A percentile compares a stretch with the other conserved stretches of the same genome.
Conservation (phyloP, 1,140 invertebrate genomes). For the Caligus rogercresseyi region DNA sequence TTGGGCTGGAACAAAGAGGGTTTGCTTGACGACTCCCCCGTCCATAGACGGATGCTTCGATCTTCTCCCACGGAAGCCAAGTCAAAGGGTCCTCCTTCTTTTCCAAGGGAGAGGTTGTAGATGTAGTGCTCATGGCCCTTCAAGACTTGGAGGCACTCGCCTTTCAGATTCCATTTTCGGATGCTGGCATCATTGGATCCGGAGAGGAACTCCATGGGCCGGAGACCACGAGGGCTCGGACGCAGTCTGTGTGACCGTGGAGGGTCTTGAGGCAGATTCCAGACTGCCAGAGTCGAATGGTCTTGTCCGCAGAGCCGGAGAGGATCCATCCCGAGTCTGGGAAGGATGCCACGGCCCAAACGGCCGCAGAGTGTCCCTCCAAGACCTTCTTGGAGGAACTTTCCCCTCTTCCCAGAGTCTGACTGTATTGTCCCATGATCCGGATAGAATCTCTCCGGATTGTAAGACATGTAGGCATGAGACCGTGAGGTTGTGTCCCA, state of each 20-base stretch:
- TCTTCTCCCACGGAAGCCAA: conserved; percentile 70
- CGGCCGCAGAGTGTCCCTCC: conserved; percentile 46
- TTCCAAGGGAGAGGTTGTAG: conserved; percentile 42
- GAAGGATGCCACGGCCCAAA: conserved; percentile 59
- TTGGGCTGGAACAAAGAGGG: conserved; percentile 57
- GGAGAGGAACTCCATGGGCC: conserved; percentile 53
- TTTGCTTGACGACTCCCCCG: conserved; percentile 38
- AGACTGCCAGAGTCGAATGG: conserved; percentile 58
- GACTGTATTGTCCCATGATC: conserved; percentile 78
- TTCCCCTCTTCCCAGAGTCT: conserved; percentile 49
- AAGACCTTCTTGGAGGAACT: conserved; percentile 40
- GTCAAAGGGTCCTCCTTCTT: conserved; percentile 31
- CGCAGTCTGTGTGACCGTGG: conserved; percentile 72
- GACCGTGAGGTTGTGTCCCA: conserved; percentile 60
- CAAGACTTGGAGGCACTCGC: conserved; percentile 55
- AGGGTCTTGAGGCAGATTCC: conserved; percentile 26
- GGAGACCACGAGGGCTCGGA: conserved; percentile 52
- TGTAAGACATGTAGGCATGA: conserved; percentile 42
- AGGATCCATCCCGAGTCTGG: conserved; percentile 42
- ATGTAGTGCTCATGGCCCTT: conserved; percentile 54
- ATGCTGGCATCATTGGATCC: conserved; percentile 77
- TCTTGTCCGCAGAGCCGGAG: conserved; percentile 79
- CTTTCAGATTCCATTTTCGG: conserved; percentile 54
- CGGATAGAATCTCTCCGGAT: conserved; percentile 45
- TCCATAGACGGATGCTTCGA: conserved; percentile 65